Conservation (phyloP, 1,140 invertebrate genomes). For the Arion vulgaris region DNA sequence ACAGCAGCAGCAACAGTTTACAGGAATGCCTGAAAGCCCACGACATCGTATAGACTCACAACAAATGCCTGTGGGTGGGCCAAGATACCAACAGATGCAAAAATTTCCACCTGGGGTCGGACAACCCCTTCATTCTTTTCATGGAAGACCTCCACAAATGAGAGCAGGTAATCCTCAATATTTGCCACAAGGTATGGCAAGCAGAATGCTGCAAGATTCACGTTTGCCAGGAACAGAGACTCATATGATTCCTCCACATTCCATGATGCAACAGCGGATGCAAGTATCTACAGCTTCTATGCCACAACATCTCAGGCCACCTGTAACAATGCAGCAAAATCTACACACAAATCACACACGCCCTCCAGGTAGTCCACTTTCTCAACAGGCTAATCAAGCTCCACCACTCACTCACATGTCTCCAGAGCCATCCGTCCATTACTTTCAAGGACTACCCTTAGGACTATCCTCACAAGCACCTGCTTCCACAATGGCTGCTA, state of each 20-base stretch:
- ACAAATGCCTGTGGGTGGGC: slow-evolving; percentile 25
- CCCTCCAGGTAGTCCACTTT: not conserved
- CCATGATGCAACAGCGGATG: slow-evolving; percentile 7
- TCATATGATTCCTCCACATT: slow-evolving; percentile 16
- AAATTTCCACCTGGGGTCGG: slow-evolving; percentile 21
- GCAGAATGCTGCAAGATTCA: slow-evolving; percentile 27
- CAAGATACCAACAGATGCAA: slow-evolving; percentile 32
- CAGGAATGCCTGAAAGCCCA: slow-evolving; percentile 22
- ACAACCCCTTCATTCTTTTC: not conserved
- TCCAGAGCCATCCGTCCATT: not conserved
- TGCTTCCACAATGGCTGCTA: not conserved
- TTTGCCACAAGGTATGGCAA: not conserved
- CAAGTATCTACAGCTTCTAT: not conserved
- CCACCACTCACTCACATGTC: slow-evolving; percentile 18
- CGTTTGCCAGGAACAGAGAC: not conserved
- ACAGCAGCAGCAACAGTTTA: slow-evolving; percentile 40
- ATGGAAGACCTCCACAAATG: slow-evolving; percentile 29
- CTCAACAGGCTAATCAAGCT: slow-evolving; percentile 16
- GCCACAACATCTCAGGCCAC: slow-evolving; percentile 23
- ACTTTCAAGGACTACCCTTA: not conserved
- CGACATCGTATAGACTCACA: slow-evolving; percentile 5
- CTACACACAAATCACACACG: slow-evolving; percentile 4
- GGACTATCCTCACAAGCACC: not conserved
- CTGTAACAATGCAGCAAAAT: not conserved
- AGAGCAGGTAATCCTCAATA: slow-evolving; percentile 23